Evolutionary conservation across 2,888 invertebrate genomes (phyloP).

Genomic region (Melanostoma mellinum): DNA sequence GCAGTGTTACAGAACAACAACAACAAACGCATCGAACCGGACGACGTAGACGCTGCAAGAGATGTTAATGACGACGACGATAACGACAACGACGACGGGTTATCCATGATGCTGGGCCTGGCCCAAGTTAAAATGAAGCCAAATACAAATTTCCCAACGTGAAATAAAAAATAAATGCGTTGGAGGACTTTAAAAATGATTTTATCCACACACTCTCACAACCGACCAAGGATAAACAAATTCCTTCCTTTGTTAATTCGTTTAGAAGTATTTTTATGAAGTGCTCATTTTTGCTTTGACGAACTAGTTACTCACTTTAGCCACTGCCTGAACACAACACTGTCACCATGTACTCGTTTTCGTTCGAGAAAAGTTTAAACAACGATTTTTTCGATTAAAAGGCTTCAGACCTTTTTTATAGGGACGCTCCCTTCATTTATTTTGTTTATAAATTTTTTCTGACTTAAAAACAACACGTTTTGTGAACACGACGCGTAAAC

Average conservation of each 20-base stretch:
- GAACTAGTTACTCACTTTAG: too few species aligned
- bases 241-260: too few species aligned
- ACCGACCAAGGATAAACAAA: constrained; percentile 6
- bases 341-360: background rate
- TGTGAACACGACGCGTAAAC: constrained; percentile 50
- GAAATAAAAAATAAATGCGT: too few species aligned
- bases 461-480: constrained; percentile 54
- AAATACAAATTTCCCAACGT: background rate
- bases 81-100: constrained; percentile 55
- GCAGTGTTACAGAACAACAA: constrained; percentile 54
- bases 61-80: constrained; percentile 16
- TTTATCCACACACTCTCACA: constrained; percentile 5
- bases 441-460: constrained; percentile 12
- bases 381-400: constrained; percentile 6
- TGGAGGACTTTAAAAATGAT: too few species aligned
- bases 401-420: background rate
- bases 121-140: constrained; percentile 11
- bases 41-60: constrained; percentile 31
- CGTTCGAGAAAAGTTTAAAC: background rate
- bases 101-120: constrained; percentile 64
- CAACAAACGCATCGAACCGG: constrained; percentile 38
- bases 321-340: too few species aligned
- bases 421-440: constrained; percentile 16
- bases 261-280: too few species aligned
- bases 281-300: too few species aligned